phyloP scores from a whole-genome alignment of 2,797 vertebrate genomes.

The Acrossocheilus fasciatus region DNA sequence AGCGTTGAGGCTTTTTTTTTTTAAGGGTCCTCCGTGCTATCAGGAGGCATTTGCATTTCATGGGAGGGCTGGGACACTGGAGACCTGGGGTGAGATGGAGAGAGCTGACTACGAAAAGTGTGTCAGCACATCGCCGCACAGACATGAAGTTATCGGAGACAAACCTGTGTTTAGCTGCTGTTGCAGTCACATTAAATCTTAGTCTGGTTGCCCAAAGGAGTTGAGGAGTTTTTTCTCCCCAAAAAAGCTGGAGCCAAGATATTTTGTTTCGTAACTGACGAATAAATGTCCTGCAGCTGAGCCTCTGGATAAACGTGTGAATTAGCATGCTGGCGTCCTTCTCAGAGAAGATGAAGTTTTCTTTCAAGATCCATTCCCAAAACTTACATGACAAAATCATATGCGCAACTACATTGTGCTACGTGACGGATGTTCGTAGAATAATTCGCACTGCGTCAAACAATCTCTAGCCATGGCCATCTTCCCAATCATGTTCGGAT shows the following conservation, averaged over 20 bases:
- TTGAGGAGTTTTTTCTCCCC: neutral
- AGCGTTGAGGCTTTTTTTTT: constrained; percentile 68
- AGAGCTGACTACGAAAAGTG: constrained; percentile 52
- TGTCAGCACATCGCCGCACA: constrained; percentile 30
- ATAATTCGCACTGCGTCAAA: constrained; percentile 7
- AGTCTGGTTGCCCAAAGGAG: neutral
- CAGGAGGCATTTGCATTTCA: constrained; percentile 71
- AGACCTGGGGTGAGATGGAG: constrained; percentile 53
- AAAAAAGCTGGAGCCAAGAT: constrained; percentile 1
- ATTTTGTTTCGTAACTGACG: constrained; percentile 2
- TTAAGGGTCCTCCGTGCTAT: constrained; percentile 68
- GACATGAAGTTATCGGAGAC: constrained; percentile 12
- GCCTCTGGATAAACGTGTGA: neutral
- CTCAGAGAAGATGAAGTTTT: constrained; percentile 2
- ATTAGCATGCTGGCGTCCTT: constrained; percentile 9
- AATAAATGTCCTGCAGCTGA: constrained; percentile 1
- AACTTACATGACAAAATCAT: neutral
- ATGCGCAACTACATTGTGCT: neutral
- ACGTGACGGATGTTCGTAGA: neutral
- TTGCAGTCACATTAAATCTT: constrained; percentile 30
- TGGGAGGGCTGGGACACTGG: constrained; percentile 50
- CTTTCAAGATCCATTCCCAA: neutral
- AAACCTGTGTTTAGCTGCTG: constrained; percentile 22
- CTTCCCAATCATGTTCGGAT: constrained; percentile 11
- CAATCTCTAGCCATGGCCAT: constrained; percentile 1